Evolutionary conservation across 2,797 vertebrate genomes (phyloP).

Genomic region (Melanotaenia maccullochi): DNA sequence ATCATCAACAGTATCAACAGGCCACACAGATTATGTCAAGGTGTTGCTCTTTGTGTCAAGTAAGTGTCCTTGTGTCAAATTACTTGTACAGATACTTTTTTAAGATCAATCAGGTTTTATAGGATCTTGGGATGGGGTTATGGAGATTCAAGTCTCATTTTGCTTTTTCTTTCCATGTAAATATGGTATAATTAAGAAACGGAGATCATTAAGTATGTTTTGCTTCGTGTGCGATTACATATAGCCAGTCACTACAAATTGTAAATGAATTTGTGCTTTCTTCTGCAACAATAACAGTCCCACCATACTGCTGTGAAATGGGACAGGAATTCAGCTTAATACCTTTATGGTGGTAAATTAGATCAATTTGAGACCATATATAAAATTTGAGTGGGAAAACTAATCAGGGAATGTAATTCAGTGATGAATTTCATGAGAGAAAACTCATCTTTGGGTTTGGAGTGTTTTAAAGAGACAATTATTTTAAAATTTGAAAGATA

Average conservation of each 20-base stretch:
- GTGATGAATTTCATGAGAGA: conserved; percentile 48
- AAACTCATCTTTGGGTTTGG: conserved; percentile 40
- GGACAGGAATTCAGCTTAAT: conserved; percentile 41
- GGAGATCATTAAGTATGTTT: conserved; percentile 12
- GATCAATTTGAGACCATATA: conserved; percentile 35
- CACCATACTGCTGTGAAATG: conserved; percentile 16
- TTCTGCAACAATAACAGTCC: conserved; percentile 5
- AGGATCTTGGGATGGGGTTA: neutral
- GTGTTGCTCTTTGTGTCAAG: conserved; percentile 6
- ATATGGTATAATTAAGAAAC: neutral
- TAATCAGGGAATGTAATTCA: conserved; percentile 51
- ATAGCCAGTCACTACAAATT: conserved; percentile 2
- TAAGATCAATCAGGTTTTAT: neutral
- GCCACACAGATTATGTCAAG: conserved; percentile 7
- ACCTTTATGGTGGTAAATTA: conserved; percentile 47
- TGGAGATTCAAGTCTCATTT: neutral
- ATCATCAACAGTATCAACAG: conserved; percentile 9
- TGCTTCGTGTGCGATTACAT: conserved; percentile 5
- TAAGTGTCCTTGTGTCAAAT: neutral
- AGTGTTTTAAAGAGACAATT: conserved; percentile 56
- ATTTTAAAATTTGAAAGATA: conserved; percentile 53
- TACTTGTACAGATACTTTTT: neutral
- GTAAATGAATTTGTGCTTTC: conserved; percentile 17
- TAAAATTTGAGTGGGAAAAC: conserved; percentile 37
- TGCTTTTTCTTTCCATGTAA: neutral